Percentiles rank a stretch among this genome's conserved stretches.
Conservation (phyloP, 2,113 vertebrate genomes). For the Eulemur rufifrons region DNA sequence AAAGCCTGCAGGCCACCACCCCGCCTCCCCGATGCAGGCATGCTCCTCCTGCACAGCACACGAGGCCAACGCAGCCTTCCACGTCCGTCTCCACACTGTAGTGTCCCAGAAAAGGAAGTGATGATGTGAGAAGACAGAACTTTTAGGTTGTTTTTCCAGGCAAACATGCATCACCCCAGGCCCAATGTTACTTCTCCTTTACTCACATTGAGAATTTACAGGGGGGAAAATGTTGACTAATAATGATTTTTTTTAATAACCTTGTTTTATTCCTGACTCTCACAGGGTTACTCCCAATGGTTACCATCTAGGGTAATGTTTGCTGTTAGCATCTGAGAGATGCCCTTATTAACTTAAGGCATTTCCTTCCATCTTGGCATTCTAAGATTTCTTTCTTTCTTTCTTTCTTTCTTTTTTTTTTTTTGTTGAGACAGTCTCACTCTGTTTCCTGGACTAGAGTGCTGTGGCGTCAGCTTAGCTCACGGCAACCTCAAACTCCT, state of each 20-base stretch:
- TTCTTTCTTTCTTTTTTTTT: too few relatives aligned
- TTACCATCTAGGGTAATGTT: background rate
- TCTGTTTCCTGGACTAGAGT: too few relatives aligned
- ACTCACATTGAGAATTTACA: background rate
- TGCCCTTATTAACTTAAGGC: background rate
- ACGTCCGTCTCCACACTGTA: too few relatives aligned
- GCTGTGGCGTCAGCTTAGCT: too few relatives aligned
- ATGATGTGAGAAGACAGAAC: background rate
- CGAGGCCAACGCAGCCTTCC: fast-evolving
- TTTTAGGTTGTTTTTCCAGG: background rate
- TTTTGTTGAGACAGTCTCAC: too few relatives aligned
- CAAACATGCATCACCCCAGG: background rate
- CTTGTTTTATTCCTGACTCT: background rate
- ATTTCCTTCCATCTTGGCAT: background rate
- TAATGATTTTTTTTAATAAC: background rate
- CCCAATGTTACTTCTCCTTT: background rate
- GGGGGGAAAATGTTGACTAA: too few relatives aligned
- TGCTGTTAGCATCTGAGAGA: background rate
- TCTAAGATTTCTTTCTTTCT: background rate
- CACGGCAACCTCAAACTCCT: too few relatives aligned
- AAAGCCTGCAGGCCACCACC: background rate
- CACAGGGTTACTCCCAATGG: background rate
- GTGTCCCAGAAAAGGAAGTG: background rate
- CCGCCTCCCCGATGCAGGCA: background rate
- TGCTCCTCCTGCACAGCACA: fast-evolving